Conservation (phyloP, 2,113 vertebrate species). For the Telmatochromis sp. region DNA sequence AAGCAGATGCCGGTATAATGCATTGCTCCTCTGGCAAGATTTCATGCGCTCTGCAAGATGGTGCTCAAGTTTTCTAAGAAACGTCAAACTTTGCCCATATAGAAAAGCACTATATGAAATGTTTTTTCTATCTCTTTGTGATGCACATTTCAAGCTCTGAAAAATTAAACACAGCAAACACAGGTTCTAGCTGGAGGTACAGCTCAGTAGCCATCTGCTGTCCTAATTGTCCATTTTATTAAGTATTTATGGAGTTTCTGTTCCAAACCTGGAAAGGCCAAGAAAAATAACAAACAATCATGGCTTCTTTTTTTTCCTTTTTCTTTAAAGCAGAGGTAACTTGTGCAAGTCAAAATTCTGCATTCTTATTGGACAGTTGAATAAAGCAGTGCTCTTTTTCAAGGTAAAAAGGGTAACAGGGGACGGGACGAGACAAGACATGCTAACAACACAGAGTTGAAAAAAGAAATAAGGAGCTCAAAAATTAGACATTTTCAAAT, state of each 20-base stretch:
- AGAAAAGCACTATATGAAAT: neutral
- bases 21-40: constrained; percentile 8
- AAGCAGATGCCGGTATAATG: constrained; percentile 20
- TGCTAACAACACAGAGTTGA: neutral
- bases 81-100: neutral
- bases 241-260: neutral
- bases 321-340: neutral
- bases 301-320: neutral
- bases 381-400: neutral
- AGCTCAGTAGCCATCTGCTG: neutral
- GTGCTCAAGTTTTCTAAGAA: neutral
- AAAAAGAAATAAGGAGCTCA: neutral
- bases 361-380: neutral
- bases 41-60: neutral
- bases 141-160: neutral
- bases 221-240: neutral
- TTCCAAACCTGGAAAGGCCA: neutral
- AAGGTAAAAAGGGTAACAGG: neutral
- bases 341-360: neutral
- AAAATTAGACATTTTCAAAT: neutral
- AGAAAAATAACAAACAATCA: neutral
- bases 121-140: neutral
- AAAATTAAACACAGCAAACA: neutral
- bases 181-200: neutral
- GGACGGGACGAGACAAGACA: neutral